Evolutionary conservation across 2,113 vertebrate genomes (phyloP), one percentile per base, ranked within the genome.

Genomic region (Macquaria ambigua): DNA sequence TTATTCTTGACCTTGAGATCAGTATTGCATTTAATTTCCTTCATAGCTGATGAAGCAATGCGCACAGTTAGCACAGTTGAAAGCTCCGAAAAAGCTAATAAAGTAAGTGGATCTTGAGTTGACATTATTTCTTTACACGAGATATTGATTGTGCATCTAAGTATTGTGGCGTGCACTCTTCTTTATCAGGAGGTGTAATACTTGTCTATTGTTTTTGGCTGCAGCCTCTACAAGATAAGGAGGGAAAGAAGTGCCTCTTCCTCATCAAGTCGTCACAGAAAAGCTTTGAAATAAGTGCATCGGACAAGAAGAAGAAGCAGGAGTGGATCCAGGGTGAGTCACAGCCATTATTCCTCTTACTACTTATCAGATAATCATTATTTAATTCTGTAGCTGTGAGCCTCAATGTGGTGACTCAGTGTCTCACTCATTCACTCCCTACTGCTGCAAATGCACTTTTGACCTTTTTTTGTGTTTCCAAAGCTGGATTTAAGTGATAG

Each of bases 241-340:
- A 99, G 69, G 98, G 98, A 41, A 99, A 97, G 92, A 99, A 99
- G 86, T 99, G 98, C 50, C 98, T 99, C 81, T 97, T 99, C 88
- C 95, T 97, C 81, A 96, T 99, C 91, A 99, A 97, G 83, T 98
- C 97, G 56, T 94, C 96, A 6, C 96, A 97, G n/a, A 99, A 99
- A 92, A 97, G 96, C 83, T 99, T 97, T 94, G 98, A 99, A 92
- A 99, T 99, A 92, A 99, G 97, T 67, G 98, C 96, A 20, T 98
- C 98, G 2, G 98, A 99, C 93, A 99, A 99, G 92, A 99, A 99
- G 96, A 99, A 98, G 95, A 99, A 97, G 78, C 98, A 99, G 90
- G 98, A 99, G 80, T 99, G 98, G 98, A 98, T 99, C 90, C 98
- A 99, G 93, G 97, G 98, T 99, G 90, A 88, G 91, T 28, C 56